phyloP scores from a whole-genome alignment of 2,113 vertebrate genomes.

The Theristicus caerulescens region DNA sequence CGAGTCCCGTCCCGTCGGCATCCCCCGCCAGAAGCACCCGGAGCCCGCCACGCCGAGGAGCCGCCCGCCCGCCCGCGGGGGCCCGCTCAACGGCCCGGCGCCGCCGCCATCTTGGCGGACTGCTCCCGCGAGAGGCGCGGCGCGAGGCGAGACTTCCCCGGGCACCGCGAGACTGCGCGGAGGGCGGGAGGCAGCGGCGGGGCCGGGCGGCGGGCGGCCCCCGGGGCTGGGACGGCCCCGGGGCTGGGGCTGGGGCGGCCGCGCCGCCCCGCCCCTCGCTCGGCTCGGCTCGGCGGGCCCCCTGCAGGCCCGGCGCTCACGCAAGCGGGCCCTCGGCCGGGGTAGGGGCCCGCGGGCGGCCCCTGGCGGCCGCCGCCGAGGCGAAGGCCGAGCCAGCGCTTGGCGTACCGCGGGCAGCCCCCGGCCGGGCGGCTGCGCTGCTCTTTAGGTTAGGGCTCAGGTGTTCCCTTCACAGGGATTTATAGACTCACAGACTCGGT shows the following conservation, averaged over 20 bases:
- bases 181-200: not conserved
- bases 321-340: not conserved
- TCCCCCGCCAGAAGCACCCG: not conserved
- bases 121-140: not conserved
- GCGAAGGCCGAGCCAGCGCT: not conserved
- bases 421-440: not conserved
- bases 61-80: not conserved
- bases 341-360: too few species aligned
- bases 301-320: too few species aligned
- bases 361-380: not conserved
- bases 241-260: too few species aligned
- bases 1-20: conserved; percentile 43
- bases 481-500: too few species aligned
- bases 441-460: too few species aligned
- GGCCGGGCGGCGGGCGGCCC: too few species aligned
- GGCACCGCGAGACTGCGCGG: not conserved
- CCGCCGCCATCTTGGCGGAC: conserved; percentile 26
- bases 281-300: too few species aligned
- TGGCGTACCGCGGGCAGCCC: not conserved
- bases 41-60: not conserved
- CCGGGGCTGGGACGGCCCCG: too few species aligned
- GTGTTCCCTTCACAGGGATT: not conserved
- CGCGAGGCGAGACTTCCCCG: not conserved
- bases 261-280: not conserved
- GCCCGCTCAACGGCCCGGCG: not conserved